Conservation (phyloP, 2,888 invertebrate genomes). For the Eupithecia subfuscata region DNA sequence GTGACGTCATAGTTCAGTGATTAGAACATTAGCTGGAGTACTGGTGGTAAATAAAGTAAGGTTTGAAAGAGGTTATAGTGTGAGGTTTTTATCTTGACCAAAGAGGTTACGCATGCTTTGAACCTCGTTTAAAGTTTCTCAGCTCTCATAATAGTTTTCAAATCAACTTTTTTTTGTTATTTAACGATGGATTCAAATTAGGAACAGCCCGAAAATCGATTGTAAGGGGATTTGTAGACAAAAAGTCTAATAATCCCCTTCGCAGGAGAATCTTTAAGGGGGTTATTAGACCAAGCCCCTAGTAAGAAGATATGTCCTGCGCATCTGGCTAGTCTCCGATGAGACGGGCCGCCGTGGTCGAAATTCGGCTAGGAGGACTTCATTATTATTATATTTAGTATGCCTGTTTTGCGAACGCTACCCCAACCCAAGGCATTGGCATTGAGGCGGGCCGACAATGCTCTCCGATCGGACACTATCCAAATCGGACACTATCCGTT, state of each 20-base stretch:
- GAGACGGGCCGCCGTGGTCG: too few relatives aligned
- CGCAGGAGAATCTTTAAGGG: too few relatives aligned
- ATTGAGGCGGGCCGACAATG: conserved; percentile 45
- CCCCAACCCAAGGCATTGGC: conserved; percentile 50
- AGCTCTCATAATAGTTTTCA: background rate
- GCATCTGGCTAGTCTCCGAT: too few relatives aligned
- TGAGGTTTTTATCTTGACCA: background rate
- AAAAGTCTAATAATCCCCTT: too few relatives aligned
- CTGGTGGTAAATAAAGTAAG: conserved; percentile 47
- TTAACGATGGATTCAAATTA: too few relatives aligned
- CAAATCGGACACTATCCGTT: conserved; percentile 51
- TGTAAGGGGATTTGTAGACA: too few relatives aligned
- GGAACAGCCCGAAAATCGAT: too few relatives aligned
- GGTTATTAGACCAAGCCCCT: too few relatives aligned
- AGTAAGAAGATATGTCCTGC: too few relatives aligned
- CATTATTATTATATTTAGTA: background rate
- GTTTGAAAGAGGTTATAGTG: background rate
- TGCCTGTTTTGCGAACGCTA: conserved; percentile 35
- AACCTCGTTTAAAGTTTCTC: background rate
- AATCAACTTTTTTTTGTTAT: too few relatives aligned
- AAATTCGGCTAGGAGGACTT: background rate
- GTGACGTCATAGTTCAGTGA: conserved; percentile 65
- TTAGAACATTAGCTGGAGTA: conserved; percentile 67
- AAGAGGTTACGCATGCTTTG: background rate
- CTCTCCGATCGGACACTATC: conserved; percentile 51